Percentiles rank a stretch among this genome's conserved stretches.
phyloP scores from a whole-genome alignment of 2,888 invertebrate species.

The Sesamia inferens region DNA sequence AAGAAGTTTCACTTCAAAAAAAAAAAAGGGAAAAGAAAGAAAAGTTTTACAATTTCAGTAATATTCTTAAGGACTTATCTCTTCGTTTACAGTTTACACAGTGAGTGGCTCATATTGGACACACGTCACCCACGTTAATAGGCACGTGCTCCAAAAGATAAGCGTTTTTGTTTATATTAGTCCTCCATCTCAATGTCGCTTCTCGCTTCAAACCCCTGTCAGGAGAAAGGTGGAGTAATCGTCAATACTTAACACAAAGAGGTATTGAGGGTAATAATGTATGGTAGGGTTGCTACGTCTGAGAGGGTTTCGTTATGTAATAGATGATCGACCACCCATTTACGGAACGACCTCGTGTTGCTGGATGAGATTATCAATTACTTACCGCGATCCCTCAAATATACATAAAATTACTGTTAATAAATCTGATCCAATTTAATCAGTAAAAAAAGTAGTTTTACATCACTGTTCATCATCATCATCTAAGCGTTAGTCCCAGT shows the following conservation, averaged over 20 bases:
- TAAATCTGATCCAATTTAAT: too few species aligned
- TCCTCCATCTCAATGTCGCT: slow-evolving; percentile 31
- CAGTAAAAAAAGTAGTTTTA: too few species aligned
- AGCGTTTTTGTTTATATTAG: slow-evolving; percentile 48
- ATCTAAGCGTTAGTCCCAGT: too few species aligned
- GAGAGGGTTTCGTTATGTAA: too few species aligned
- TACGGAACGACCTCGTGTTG: too few species aligned
- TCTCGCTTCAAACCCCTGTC: slow-evolving; percentile 46
- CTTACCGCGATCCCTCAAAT: too few species aligned
- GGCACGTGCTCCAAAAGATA: slow-evolving; percentile 23
- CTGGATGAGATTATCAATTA: not conserved
- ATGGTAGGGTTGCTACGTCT: slow-evolving; percentile 42
- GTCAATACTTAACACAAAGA: slow-evolving; percentile 53
- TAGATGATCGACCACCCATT: not conserved
- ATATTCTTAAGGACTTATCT: not conserved
- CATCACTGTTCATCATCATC: too few species aligned
- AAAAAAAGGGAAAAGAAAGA: too few species aligned
- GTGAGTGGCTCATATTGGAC: slow-evolving; percentile 15
- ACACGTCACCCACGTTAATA: slow-evolving; percentile 18
- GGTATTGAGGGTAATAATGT: slow-evolving; percentile 49
- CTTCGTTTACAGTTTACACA: slow-evolving; percentile 5
- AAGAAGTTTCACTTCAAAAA: too few species aligned
- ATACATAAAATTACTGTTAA: too few species aligned
- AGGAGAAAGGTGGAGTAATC: slow-evolving; percentile 48
- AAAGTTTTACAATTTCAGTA: too few species aligned